A percentile compares a stretch with the other conserved stretches of the same genome.
Evolutionary conservation across 2,888 invertebrate genomes (phyloP).

Genomic region (Sympetrum striolatum): DNA sequence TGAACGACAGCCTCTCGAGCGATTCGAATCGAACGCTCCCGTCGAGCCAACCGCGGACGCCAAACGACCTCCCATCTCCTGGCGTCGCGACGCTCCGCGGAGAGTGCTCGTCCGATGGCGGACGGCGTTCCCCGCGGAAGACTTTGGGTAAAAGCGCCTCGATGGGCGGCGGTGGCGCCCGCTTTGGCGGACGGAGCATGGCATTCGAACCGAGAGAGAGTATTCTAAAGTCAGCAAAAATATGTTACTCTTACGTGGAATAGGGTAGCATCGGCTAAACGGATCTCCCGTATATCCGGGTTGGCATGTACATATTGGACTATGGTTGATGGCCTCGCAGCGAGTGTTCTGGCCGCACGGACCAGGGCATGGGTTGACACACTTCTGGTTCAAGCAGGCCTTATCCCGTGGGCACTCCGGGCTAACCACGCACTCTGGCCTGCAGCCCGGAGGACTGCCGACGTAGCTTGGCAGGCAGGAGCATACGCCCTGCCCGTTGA

Average conservation of each 20-base stretch:
- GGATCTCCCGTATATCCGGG: slow-evolving; percentile 64
- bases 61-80: background rate
- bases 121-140: background rate
- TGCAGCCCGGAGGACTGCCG: slow-evolving; percentile 73
- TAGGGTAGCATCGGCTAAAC: slow-evolving; percentile 59
- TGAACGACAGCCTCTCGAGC: background rate
- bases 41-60: background rate
- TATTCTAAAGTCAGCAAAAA: slow-evolving; percentile 47
- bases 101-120: background rate
- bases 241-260: slow-evolving; percentile 50
- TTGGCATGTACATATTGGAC: slow-evolving; percentile 73
- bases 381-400: slow-evolving; percentile 74
- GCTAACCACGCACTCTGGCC: slow-evolving; percentile 72
- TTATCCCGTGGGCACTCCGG: slow-evolving; percentile 69
- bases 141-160: background rate
- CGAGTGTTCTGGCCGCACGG: slow-evolving; percentile 74
- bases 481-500: slow-evolving; percentile 70
- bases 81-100: background rate
- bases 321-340: slow-evolving; percentile 75
- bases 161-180: background rate
- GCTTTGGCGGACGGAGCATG: background rate
- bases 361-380: slow-evolving; percentile 74
- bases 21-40: background rate
- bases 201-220: slow-evolving; percentile 1
- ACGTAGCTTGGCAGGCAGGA: slow-evolving; percentile 72